phyloP scores from a whole-genome alignment of 2,797 vertebrate species.

The Takifugu ocellatus region DNA sequence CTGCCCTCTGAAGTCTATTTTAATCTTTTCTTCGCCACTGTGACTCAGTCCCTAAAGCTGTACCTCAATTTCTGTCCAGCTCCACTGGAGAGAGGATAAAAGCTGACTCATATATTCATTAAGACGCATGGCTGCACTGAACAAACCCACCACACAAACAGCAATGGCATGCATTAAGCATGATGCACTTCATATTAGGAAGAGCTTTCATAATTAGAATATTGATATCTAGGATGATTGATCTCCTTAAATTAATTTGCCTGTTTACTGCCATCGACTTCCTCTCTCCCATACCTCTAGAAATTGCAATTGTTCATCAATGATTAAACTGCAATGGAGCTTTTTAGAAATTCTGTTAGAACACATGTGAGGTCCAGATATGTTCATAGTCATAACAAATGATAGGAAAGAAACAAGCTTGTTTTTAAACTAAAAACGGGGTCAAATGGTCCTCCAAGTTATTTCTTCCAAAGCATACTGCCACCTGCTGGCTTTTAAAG shows the following conservation, averaged over 20 bases:
- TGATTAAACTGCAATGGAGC: too few relatives aligned
- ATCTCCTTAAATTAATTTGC: background rate
- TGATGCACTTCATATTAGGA: constrained; percentile 1
- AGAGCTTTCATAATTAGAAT: constrained; percentile 7
- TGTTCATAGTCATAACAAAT: background rate
- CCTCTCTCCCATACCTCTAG: too few relatives aligned
- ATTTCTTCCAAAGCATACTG: constrained; percentile 17
- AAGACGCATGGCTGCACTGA: constrained; percentile 65
- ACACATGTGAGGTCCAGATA: too few relatives aligned
- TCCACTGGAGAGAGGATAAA: constrained; percentile 62
- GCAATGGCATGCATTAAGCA: constrained; percentile 9
- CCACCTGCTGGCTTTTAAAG: constrained; percentile 50
- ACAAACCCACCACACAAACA: constrained; percentile 45
- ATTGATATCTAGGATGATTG: background rate
- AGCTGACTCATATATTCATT: constrained; percentile 72
- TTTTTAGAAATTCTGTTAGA: too few relatives aligned
- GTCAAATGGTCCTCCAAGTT: background rate
- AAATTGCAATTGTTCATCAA: too few relatives aligned
- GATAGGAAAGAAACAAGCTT: constrained; percentile 10
- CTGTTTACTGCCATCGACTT: too few relatives aligned
- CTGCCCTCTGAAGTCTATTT: constrained; percentile 29
- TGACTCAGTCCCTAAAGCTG: constrained; percentile 61
- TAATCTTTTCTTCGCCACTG: constrained; percentile 26
- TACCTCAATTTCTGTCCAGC: constrained; percentile 50
- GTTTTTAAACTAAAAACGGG: background rate